Evolutionary conservation across 2,888 invertebrate species (phyloP).

Genomic region (Venusia cambrica): DNA sequence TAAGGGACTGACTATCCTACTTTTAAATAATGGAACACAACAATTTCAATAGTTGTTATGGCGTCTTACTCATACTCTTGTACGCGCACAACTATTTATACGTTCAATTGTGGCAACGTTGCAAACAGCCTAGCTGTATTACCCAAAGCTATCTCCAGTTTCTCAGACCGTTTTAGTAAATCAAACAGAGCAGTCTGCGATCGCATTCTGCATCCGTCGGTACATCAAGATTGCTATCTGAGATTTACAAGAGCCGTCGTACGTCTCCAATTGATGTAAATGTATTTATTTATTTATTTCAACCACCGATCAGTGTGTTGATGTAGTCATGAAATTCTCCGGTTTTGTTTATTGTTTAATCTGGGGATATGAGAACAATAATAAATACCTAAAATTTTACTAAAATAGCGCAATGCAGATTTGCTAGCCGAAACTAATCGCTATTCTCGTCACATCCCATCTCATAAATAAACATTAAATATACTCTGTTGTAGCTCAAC

Average conservation of each 20-base stretch:
- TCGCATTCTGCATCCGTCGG: conserved; percentile 79
- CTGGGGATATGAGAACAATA: conserved; percentile 16
- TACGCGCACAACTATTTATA: too few relatives aligned
- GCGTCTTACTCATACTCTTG: too few relatives aligned
- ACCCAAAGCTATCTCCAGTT: too few relatives aligned
- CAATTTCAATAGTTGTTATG: conserved; percentile 24
- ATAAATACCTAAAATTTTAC: conserved; percentile 28
- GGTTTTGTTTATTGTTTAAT: neutral
- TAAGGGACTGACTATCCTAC: too few relatives aligned
- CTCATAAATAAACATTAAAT: too few relatives aligned
- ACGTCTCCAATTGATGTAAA: conserved; percentile 56
- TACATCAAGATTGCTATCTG: conserved; percentile 79
- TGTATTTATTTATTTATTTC: conserved; percentile 61
- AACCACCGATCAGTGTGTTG: conserved; percentile 27
- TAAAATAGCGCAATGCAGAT: too few relatives aligned
- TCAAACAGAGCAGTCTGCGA: conserved; percentile 56
- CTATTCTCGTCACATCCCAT: too few relatives aligned
- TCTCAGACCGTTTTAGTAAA: conserved; percentile 60
- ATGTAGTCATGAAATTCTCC: conserved; percentile 21
- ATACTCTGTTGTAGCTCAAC: too few relatives aligned
- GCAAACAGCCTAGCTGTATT: too few relatives aligned
- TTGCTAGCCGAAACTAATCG: too few relatives aligned
- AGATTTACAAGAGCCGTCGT: conserved; percentile 78
- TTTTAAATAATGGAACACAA: neutral
- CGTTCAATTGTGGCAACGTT: too few relatives aligned